These are phyloP conservation scores for Cheirogaleus medius DNA, from an alignment of 2,113 vertebrate genomes.

Conservation along the genomic window DNA sequence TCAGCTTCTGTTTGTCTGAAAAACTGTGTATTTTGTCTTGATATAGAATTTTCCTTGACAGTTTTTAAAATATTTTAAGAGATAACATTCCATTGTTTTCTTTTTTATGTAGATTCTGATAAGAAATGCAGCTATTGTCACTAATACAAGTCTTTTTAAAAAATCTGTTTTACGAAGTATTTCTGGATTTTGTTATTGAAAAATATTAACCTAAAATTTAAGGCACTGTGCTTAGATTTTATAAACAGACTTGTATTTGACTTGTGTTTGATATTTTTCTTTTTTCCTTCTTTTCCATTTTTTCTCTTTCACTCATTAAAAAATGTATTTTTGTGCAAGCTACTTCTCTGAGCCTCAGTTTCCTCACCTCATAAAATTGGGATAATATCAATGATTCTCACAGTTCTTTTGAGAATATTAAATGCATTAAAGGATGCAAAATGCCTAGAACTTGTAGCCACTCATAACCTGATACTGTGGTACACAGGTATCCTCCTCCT, in stretches of 20 bases:
- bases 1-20: constrained; percentile 35
- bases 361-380: neutral
- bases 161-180: neutral
- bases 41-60: neutral
- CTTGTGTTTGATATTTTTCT: neutral
- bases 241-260: neutral
- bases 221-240: neutral
- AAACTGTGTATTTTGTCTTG: neutral
- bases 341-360: neutral
- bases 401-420: constrained; percentile 26
- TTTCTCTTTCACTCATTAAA: neutral
- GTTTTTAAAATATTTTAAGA: neutral
- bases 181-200: constrained; percentile 29
- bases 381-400: neutral
- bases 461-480: neutral
- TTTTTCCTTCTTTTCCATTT: neutral
- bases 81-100: neutral
- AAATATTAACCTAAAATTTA: neutral
- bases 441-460: neutral
- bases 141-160: neutral
- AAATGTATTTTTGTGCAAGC: neutral
- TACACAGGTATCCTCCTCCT: neutral
- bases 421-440: neutral
- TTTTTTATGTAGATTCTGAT: constrained; percentile 3
- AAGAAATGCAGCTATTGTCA: neutral